A percentile compares a stretch with the other conserved stretches of the same genome.
Evolutionary conservation across 2,797 vertebrate species (phyloP).

Genomic region (Numenius phaeopus): DNA sequence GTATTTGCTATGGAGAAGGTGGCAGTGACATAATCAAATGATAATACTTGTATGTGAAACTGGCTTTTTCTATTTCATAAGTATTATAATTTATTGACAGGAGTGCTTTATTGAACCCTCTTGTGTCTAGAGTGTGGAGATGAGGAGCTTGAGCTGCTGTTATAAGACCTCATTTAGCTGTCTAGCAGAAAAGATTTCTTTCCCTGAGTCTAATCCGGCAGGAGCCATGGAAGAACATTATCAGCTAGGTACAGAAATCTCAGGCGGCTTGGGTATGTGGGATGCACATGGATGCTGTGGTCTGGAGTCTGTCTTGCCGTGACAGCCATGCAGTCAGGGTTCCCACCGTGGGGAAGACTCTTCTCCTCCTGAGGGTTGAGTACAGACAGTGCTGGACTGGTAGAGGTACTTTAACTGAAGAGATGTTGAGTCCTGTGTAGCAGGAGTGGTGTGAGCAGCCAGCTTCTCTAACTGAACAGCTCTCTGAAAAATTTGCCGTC

Average conservation of each 20-base stretch:
- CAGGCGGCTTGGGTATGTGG: not conserved
- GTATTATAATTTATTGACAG: constrained; percentile 26
- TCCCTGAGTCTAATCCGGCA: constrained; percentile 76
- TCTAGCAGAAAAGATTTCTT: constrained; percentile 83
- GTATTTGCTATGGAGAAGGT: constrained; percentile 29
- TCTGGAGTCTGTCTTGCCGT: constrained; percentile 65
- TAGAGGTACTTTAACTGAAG: not conserved
- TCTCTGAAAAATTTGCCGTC: not conserved
- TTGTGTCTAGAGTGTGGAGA: constrained; percentile 54
- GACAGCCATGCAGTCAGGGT: constrained; percentile 69
- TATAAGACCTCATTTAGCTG: constrained; percentile 81
- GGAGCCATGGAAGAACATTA: constrained; percentile 80
- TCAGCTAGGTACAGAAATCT: constrained; percentile 59
- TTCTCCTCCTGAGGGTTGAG: not conserved
- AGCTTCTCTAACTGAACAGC: not conserved
- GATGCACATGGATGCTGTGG: constrained; percentile 35
- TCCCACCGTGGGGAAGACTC: not conserved
- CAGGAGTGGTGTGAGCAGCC: not conserved
- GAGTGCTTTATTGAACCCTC: constrained; percentile 58
- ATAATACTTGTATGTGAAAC: constrained; percentile 3
- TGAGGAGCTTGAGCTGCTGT: constrained; percentile 45
- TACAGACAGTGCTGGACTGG: not conserved
- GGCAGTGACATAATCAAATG: not conserved
- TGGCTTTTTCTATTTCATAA: not conserved
- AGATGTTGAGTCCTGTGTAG: not conserved